These are phyloP conservation scores for Carpatolechia fugitivella DNA, from an alignment of 2,888 invertebrate genomes.

Conservation along the genomic window DNA sequence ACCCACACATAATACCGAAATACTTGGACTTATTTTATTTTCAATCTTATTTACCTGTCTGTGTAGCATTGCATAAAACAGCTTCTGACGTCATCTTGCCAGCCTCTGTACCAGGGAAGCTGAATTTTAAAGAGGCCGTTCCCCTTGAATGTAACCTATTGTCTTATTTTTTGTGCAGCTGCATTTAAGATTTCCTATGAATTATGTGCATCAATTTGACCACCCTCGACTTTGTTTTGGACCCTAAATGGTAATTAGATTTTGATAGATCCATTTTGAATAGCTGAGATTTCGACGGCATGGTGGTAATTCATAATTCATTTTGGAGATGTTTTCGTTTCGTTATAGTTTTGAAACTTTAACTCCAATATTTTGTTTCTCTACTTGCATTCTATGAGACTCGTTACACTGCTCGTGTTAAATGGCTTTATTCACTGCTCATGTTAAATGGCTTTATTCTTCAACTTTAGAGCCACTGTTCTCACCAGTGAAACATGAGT, in stretches of 20 bases:
- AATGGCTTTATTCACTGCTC: constrained; percentile 26
- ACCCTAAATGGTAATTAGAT: constrained; percentile 48
- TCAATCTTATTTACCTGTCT: no score
- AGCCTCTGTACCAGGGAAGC: constrained; percentile 30
- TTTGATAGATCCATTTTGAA: constrained; percentile 42
- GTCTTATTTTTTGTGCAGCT: constrained; percentile 36
- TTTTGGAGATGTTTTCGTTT: constrained; percentile 22
- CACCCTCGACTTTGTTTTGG: constrained; percentile 50
- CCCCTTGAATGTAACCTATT: constrained; percentile 29
- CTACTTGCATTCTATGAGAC: no score
- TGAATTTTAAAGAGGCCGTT: constrained; percentile 29
- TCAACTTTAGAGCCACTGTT: constrained; percentile 43
- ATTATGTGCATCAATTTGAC: constrained; percentile 65
- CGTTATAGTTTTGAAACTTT: no score
- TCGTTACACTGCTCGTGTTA: constrained; percentile 26
- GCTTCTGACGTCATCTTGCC: neutral
- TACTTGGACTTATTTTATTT: no score
- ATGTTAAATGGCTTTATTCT: constrained; percentile 40
- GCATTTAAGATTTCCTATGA: constrained; percentile 48
- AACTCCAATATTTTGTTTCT: no score
- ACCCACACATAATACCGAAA: no score
- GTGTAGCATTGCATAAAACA: neutral
- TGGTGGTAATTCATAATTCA: constrained; percentile 23
- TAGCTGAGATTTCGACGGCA: constrained; percentile 21
- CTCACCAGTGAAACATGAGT: constrained; percentile 31